Base-by-base conservation (phyloP, 2,797 vertebrate species). In the Fringilla coelebs region DNA sequence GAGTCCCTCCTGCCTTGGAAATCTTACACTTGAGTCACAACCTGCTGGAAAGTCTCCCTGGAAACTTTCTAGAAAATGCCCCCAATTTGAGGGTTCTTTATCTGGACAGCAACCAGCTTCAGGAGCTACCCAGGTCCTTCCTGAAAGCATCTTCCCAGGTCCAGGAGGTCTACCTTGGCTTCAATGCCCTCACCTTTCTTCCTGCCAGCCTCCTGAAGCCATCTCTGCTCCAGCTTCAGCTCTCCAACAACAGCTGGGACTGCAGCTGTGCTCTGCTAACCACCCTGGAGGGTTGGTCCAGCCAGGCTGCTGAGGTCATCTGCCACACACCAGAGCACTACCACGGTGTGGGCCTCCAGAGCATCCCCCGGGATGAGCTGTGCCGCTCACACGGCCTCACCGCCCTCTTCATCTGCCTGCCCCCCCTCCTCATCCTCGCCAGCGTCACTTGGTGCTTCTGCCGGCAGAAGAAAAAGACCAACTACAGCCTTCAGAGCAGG, bases 391-490 rank as follows among this genome's bases (percentile, higher is more conserved):
- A 98, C 2, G 91, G 97, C 66, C 98, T 99, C 66, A 99, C 98
- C 0, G 98, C 98, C 4, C 98, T 99, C 95, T 98, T 98, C 91
- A 98, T 99, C 78, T 98, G 98, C 34, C 96, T 99, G 31, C 98
- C 99, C 7, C 94, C 98, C 22, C 71, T 98, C 67, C 93, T 98
- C 81, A 96, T 99, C 83, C 81, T 98, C 0, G 18, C 88, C 73
- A 48, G 98, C 79, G 66, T 98, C 65, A 95, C 98, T 73, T 99
- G 98, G 96, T 99, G 98, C 97, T 98, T 98, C 95, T 99, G 98
- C 77, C 98, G 97, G 43, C 97, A 85, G 79, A 98, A 97, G 90
- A 98, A 82, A 73, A 98, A 96, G 93, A 96, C 89, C 14, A 87
- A 93, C 57, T 97, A 97, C 74, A 65, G 88, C 74, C 29, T 91